These are phyloP conservation scores for Pelmatolapia mariae DNA, from an alignment of 2,113 vertebrate species.

Conservation along the genomic window DNA sequence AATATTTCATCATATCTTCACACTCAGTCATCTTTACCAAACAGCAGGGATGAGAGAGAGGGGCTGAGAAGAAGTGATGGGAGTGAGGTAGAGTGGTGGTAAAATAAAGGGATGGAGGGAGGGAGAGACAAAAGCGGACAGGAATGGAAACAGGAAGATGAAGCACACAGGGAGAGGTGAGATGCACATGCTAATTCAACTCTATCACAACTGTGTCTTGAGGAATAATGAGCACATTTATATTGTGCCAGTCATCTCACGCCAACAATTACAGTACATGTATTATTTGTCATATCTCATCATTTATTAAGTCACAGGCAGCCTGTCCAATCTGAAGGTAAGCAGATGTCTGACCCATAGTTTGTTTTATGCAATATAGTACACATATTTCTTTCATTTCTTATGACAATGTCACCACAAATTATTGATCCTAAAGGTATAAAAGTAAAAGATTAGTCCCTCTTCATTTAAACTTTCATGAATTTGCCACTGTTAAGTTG, in stretches of 20 bases:
- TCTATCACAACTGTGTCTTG: conserved; percentile 28
- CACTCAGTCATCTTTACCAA: conserved; percentile 58
- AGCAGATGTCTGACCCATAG: not conserved
- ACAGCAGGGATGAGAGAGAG: conserved; percentile 17
- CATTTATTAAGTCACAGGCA: not conserved
- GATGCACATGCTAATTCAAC: conserved; percentile 37
- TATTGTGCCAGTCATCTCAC: conserved; percentile 14
- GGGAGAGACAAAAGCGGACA: conserved; percentile 29
- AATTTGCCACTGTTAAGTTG: not conserved
- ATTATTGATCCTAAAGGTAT: not conserved
- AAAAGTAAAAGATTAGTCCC: not conserved
- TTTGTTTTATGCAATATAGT: not conserved
- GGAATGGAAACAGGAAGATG: conserved; percentile 15
- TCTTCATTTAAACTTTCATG: not conserved
- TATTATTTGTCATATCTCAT: conserved; percentile 2
- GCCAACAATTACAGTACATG: conserved; percentile 22
- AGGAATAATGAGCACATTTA: conserved; percentile 40
- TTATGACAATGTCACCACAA: not conserved
- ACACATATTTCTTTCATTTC: not conserved
- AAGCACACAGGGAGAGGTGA: conserved; percentile 1
- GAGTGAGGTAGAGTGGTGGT: not conserved
- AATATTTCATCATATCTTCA: conserved; percentile 60
- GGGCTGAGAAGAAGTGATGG: not conserved
- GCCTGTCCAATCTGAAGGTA: not conserved
- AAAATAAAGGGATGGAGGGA: conserved; percentile 27